These are phyloP conservation scores for Scaptomyza reducta DNA, from an alignment of 2,888 invertebrate species.

Conservation along the genomic window DNA sequence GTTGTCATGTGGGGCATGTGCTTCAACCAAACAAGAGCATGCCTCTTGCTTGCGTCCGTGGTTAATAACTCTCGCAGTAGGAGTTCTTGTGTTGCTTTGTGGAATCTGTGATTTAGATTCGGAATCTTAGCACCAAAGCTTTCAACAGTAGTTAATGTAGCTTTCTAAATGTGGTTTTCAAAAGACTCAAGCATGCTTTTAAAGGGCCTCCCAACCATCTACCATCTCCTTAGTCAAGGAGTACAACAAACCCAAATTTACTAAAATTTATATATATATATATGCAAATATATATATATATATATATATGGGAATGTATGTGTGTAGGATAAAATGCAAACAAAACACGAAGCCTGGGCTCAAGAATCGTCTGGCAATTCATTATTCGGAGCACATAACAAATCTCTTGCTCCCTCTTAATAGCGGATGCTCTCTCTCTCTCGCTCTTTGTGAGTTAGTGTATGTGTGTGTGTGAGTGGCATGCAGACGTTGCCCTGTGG, in stretches of 20 bases:
- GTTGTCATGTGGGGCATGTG: constrained; percentile 15
- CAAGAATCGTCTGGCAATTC: constrained; percentile 50
- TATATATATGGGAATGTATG: too few relatives aligned
- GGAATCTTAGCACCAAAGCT: neutral
- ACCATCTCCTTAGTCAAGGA: neutral
- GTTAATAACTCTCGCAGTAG: neutral
- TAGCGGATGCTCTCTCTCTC: neutral
- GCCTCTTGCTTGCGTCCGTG: constrained; percentile 1
- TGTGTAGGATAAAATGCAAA: constrained; percentile 17
- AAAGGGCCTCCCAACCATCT: constrained; percentile 11
- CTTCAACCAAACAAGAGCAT: constrained; percentile 1
- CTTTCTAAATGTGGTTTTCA: constrained; percentile 1
- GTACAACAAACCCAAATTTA: constrained; percentile 33
- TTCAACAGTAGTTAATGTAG: neutral
- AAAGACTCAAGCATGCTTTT: constrained; percentile 18
- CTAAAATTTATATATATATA: constrained; percentile 6
- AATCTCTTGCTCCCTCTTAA: constrained; percentile 24
- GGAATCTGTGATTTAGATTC: neutral
- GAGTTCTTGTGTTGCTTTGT: neutral
- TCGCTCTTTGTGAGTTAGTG: neutral
- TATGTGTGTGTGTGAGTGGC: constrained; percentile 4
- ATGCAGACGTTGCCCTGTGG: constrained; percentile 58
- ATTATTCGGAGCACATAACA: constrained; percentile 44
- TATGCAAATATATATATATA: too few relatives aligned
- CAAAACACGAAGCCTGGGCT: constrained; percentile 45